These are phyloP conservation scores for Lutjanus argentimaculatus DNA, from an alignment of 2,797 vertebrate genomes.

Conservation along the genomic window DNA sequence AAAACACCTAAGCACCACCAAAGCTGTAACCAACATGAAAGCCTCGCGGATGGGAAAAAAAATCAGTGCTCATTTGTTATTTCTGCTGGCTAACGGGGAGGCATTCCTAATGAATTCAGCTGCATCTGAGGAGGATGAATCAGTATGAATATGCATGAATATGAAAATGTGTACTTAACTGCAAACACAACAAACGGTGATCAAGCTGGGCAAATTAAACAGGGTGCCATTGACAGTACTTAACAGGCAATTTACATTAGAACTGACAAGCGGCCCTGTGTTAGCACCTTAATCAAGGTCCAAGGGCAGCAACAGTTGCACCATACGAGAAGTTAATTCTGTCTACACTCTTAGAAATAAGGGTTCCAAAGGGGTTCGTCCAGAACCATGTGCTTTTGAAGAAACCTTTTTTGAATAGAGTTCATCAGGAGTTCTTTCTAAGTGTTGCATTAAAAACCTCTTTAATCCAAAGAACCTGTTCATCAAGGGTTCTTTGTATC, in stretches of 20 bases:
- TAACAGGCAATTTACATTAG: conserved; percentile 78
- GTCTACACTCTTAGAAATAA: neutral
- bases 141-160: conserved; percentile 81
- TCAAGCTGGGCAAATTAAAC: conserved; percentile 77
- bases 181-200: conserved; percentile 81
- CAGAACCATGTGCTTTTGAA: no score
- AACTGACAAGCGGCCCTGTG: conserved; percentile 57
- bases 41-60: conserved; percentile 18
- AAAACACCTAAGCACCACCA: conserved; percentile 21
- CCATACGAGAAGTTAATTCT: conserved; percentile 46
- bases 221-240: conserved; percentile 69
- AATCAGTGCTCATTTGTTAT: conserved; percentile 60
- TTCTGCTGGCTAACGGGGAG: conserved; percentile 65
- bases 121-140: conserved; percentile 68
- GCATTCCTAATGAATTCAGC: conserved; percentile 72
- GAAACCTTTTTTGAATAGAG: no score
- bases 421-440: no score
- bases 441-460: no score
- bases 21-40: conserved; percentile 47
- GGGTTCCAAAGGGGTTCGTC: no score
- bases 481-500: no score
- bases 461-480: no score
- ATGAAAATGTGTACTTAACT: conserved; percentile 77
- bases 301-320: conserved; percentile 47
- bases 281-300: conserved; percentile 67